Evolutionary conservation across 1,140 invertebrate genomes (phyloP), one percentile per base, ranked within the genome.

Genomic region (Latrodectus geometricus): DNA sequence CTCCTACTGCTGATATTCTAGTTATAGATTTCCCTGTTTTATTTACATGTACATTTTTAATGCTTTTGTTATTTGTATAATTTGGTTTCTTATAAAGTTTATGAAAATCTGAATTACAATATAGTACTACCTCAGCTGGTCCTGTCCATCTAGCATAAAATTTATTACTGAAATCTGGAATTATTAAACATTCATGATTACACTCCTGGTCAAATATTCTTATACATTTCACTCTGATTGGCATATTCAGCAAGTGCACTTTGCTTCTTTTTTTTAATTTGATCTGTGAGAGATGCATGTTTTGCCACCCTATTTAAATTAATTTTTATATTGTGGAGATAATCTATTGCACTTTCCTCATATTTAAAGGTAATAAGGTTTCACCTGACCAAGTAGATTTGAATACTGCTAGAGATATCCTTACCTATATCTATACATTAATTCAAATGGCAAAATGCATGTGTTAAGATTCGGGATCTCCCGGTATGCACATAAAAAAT

Each of bases 141-240:
- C 68, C 68, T 21, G 68, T 69, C 68, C 68, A 69, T 69, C 68
- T n/a, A 9, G 68, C 68, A 69, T 69, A 69, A 7, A 69, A 4
- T 69, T 69, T 69, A n/a, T 69, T 69, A 23, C 8, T 69, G 68
- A 11, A 69, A 8, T 69, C 68, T 9, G 15, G 68, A n/a, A 69
- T 69, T 4, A 69, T 3, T 23, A 11, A 69, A 4, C 4, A n/a
- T n/a, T 7, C 68, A 2, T 69, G 68, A 9, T 69, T 35, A 5
- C 35, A 35, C 11, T 0, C 4, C 11, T 11, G 21, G 3, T 4
- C 20, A 4, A 23, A 69, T 7, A 2, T 69, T 8, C 12, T 23
- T n/a, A 21, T 4, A n/a, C 8, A 23, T 4, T 20, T 4, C 17
- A 1, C 68, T 11, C 21, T 11, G 68, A n/a, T 69, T 69, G 8